These are phyloP conservation scores for Prionailurus bengalensis DNA, from an alignment of 2,113 vertebrate genomes.

Conservation along the genomic window DNA sequence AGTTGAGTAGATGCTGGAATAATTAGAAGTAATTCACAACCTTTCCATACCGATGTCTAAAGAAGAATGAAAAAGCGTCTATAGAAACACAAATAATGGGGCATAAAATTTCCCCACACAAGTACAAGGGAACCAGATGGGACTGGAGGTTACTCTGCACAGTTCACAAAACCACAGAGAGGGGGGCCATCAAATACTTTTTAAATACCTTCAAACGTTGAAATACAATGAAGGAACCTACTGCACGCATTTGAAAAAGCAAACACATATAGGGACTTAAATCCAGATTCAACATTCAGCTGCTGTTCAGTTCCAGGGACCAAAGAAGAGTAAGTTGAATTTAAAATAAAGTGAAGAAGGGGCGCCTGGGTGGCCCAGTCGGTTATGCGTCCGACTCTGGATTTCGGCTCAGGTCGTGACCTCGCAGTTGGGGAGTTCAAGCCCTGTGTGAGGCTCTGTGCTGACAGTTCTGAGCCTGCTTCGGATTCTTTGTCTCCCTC, in stretches of 20 bases:
- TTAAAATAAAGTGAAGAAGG: constrained; percentile 57
- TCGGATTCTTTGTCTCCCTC: too few relatives aligned
- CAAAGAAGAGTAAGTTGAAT: constrained; percentile 72
- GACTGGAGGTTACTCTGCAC: constrained; percentile 59
- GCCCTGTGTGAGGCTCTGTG: too few relatives aligned
- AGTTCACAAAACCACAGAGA: constrained; percentile 73
- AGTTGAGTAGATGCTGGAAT: constrained; percentile 44
- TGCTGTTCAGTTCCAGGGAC: constrained; percentile 76
- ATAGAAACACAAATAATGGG: background rate
- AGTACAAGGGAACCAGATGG: constrained; percentile 33
- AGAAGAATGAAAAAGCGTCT: constrained; percentile 34
- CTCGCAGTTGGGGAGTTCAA: too few relatives aligned
- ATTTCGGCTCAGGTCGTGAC: too few relatives aligned
- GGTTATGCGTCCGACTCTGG: too few relatives aligned
- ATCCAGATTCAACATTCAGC: constrained; percentile 78
- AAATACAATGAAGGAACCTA: constrained; percentile 72
- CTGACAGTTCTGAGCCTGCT: too few relatives aligned
- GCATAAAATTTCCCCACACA: background rate
- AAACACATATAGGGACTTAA: constrained; percentile 80
- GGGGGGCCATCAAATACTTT: constrained; percentile 48
- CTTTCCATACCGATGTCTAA: constrained; percentile 2
- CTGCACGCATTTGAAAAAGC: constrained; percentile 74
- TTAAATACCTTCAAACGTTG: constrained; percentile 28
- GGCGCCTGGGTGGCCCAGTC: too few relatives aligned
- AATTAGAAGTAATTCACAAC: constrained; percentile 55